Evolutionary conservation across 2,797 vertebrate genomes (phyloP).

Genomic region (Brachyrhaphis roseni): DNA sequence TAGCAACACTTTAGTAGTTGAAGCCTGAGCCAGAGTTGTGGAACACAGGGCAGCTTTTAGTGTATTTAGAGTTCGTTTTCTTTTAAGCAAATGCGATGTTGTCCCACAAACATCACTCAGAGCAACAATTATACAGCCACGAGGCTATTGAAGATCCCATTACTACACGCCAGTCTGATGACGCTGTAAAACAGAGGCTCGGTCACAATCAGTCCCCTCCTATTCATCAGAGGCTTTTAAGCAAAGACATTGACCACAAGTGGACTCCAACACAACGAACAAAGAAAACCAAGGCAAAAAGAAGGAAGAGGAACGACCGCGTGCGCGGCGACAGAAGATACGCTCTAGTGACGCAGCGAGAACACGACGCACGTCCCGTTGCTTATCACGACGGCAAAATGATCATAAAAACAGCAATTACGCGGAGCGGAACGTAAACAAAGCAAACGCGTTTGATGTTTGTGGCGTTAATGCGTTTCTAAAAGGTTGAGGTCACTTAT

Average conservation of each 20-base stretch:
- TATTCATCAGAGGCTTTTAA: slow-evolving; percentile 51
- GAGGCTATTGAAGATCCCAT: slow-evolving; percentile 1
- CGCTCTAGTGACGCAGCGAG: slow-evolving; percentile 23
- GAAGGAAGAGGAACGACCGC: background rate
- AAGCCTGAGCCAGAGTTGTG: background rate
- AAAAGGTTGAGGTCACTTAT: slow-evolving; percentile 43
- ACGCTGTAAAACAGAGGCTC: slow-evolving; percentile 13
- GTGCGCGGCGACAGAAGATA: slow-evolving; percentile 17
- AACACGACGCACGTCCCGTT: slow-evolving; percentile 8
- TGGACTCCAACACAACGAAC: slow-evolving; percentile 19
- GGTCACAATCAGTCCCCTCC: slow-evolving; percentile 30
- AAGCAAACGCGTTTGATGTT: slow-evolving; percentile 20
- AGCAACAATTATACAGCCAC: background rate
- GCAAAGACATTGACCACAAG: slow-evolving; percentile 23
- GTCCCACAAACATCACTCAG: background rate
- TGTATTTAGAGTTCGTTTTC: background rate
- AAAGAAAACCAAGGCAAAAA: slow-evolving; percentile 5
- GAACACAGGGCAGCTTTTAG: background rate
- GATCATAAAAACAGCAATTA: slow-evolving; percentile 29
- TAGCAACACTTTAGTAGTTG: background rate
- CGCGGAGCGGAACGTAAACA: slow-evolving; percentile 10
- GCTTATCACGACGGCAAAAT: slow-evolving; percentile 8
- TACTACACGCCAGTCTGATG: background rate
- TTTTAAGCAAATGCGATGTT: background rate
- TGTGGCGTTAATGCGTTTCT: slow-evolving; percentile 55